Evolutionary conservation across 2,113 vertebrate species (phyloP).

Genomic region (Colossoma macropomum): DNA sequence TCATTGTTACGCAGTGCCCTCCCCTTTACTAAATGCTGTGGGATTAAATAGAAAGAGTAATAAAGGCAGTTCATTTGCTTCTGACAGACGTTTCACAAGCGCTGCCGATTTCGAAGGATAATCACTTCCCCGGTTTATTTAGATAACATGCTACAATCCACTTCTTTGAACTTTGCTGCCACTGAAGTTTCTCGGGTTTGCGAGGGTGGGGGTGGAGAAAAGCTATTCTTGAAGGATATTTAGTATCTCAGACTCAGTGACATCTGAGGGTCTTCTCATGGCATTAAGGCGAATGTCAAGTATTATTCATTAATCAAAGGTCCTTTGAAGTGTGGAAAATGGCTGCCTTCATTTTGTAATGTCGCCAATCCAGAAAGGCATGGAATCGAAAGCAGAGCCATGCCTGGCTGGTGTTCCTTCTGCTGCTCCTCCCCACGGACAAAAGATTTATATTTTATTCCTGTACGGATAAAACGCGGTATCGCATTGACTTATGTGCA

Average conservation of each 20-base stretch:
- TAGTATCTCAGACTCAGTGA: slow-evolving; percentile 60
- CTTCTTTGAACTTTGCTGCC: slow-evolving; percentile 87
- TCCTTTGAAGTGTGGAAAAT: slow-evolving; percentile 72
- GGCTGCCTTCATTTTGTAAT: slow-evolving; percentile 39
- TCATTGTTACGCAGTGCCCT: slow-evolving; percentile 90
- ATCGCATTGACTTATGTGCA: neutral
- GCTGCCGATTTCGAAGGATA: slow-evolving; percentile 88
- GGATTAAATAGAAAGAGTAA: slow-evolving; percentile 93
- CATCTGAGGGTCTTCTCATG: slow-evolving; percentile 72
- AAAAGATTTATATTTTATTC: neutral
- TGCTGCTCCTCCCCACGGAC: neutral
- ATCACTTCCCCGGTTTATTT: slow-evolving; percentile 89
- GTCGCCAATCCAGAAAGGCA: neutral
- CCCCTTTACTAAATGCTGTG: slow-evolving; percentile 89
- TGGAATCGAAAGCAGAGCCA: neutral
- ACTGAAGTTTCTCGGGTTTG: slow-evolving; percentile 75
- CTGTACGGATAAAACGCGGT: neutral
- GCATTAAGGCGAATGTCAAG: slow-evolving; percentile 71
- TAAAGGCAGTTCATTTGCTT: slow-evolving; percentile 88
- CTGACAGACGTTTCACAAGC: slow-evolving; percentile 89
- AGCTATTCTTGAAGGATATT: slow-evolving; percentile 66
- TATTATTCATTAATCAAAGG: slow-evolving; percentile 74
- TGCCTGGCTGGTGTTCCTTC: neutral
- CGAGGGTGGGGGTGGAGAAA: slow-evolving; percentile 2
- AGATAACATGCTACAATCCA: slow-evolving; percentile 86